A percentile compares a stretch with the other conserved stretches of the same genome.
phyloP scores from a whole-genome alignment of 1,140 invertebrate genomes.

The Sinonovacula constricta region DNA sequence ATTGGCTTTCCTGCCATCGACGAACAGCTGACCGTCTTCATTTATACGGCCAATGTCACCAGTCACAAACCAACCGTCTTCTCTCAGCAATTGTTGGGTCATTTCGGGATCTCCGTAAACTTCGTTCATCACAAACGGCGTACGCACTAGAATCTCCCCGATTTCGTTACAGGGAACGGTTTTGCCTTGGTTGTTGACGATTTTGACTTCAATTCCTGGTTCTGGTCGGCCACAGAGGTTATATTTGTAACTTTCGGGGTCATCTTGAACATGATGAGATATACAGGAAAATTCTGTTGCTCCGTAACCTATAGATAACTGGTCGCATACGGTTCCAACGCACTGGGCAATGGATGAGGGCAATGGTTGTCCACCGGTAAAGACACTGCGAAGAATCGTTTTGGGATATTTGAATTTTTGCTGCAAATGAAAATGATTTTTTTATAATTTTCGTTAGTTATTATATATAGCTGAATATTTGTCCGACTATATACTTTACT shows the following conservation, averaged over 20 bases:
- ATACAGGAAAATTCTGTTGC: neutral
- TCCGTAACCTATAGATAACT: neutral
- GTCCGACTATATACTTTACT: too few relatives aligned
- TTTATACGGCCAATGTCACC: conserved; percentile 75
- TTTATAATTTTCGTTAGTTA: too few relatives aligned
- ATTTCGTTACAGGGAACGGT: neutral
- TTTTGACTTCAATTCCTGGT: conserved; percentile 26
- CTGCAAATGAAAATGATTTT: too few relatives aligned
- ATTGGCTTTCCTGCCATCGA: conserved; percentile 37
- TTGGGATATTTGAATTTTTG: too few relatives aligned
- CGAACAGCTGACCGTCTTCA: conserved; percentile 40
- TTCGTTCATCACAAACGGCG: conserved; percentile 78
- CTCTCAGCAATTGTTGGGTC: conserved; percentile 75
- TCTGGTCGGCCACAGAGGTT: neutral
- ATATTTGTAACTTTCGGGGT: neutral
- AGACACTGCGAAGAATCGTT: too few relatives aligned
- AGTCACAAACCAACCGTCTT: conserved; percentile 78
- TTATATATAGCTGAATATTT: too few relatives aligned
- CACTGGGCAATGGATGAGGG: neutral
- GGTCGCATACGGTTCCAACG: neutral
- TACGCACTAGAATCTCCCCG: conserved; percentile 34
- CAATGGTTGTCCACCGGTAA: neutral
- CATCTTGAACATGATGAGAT: neutral
- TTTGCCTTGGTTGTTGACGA: conserved; percentile 33
- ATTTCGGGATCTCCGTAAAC: conserved; percentile 83